Evolutionary conservation across 2,888 invertebrate species (phyloP), one percentile per base, ranked within the genome.

Genomic region (Coenonympha glycerion): DNA sequence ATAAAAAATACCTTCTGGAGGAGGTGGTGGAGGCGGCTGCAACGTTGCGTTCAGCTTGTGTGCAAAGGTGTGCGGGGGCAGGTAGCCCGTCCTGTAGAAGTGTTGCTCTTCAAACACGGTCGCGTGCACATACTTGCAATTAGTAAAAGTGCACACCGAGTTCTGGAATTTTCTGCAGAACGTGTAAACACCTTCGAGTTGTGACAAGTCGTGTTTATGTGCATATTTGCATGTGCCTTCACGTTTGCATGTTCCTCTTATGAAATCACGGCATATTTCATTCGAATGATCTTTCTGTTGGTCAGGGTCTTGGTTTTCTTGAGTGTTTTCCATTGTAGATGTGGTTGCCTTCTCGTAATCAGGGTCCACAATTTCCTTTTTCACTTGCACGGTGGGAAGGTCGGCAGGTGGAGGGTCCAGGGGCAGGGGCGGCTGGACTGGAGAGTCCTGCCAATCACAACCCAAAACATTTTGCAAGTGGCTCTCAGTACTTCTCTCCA

Each of bases 91-190:
- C 26, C 80, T 59, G 28, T 69, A 78, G 47, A 73, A 82, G 13
- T 66, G 54, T 26, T 77, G 76, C 28, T 81, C 78, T 47, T 82
- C 80, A 57, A 78, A 79, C 0, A 82, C 74, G 0, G 72, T 63
- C 0, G 81, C 82, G 53, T 81, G 83, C 0, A 79, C 78, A 55
- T 73, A 82, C 55, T 67, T 77, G 53, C 82, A 82, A n/a, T 68
- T 65, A 0, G 71, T 64, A 22, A 59, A 61, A 0, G 58, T 70
- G 42, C 83, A 83, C 0, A 62, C 61, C 0, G 61, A 49, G 28
- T 82, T 82, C 44, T 81, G 82, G 36, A 65, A 82, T 26, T 82
- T 73, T 21, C 66, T 67, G 42, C 84, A 84, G 49, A 84, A 84
- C 3, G 73, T 78, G 28, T 39, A 39, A 2, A 39, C 39, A 9